These are phyloP conservation scores for Pyxicephalus adspersus DNA, from an alignment of 2,113 vertebrate species.

Conservation along the genomic window DNA sequence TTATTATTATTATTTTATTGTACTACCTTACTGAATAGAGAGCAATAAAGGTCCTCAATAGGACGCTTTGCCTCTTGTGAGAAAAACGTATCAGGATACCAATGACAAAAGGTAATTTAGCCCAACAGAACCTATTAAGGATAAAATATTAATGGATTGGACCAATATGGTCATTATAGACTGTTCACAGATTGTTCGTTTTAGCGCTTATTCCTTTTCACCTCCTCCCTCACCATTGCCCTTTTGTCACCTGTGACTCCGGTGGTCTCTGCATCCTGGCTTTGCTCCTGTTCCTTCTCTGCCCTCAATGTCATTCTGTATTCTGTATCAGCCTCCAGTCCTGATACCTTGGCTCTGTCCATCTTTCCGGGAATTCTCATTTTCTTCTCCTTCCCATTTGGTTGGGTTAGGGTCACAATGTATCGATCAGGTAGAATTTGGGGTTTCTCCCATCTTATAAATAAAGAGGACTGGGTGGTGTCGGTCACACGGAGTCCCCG, in stretches of 20 bases:
- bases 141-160: too few species aligned
- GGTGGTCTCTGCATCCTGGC: conserved; percentile 64
- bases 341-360: conserved; percentile 67
- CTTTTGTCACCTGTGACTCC: conserved; percentile 72
- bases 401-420: conserved; percentile 62
- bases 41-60: too few species aligned
- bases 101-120: too few species aligned
- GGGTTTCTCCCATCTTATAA: conserved; percentile 74
- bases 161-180: too few species aligned
- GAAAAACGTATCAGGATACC: too few species aligned
- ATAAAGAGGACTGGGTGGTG: conserved; percentile 65
- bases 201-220: neutral
- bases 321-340: conserved; percentile 67
- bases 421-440: conserved; percentile 73
- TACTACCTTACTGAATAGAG: too few species aligned
- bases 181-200: neutral
- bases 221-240: neutral
- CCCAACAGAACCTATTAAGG: too few species aligned
- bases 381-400: conserved; percentile 55
- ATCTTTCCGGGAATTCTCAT: conserved; percentile 62
- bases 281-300: conserved; percentile 65
- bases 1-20: too few species aligned
- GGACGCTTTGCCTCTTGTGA: too few species aligned
- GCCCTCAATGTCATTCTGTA: conserved; percentile 72
- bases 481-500: conserved; percentile 71